Percentiles rank a stretch among this genome's conserved stretches.
phyloP scores from a whole-genome alignment of 2,888 invertebrate genomes.

The Epsilonema sp. region DNA sequence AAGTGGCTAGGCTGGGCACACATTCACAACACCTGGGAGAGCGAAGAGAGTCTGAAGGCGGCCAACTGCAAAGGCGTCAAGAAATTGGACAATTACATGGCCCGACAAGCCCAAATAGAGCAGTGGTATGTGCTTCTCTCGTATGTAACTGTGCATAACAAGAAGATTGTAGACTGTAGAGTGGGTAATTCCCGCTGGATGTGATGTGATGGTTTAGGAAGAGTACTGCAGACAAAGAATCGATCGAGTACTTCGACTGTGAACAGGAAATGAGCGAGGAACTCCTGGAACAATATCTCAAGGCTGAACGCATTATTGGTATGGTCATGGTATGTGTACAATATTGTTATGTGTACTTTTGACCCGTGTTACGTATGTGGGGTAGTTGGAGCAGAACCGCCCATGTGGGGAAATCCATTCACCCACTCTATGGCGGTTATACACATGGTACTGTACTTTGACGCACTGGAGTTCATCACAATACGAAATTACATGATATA shows the following conservation, averaged over 20 bases:
- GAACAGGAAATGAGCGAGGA: constrained; percentile 79
- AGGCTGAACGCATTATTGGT: constrained; percentile 35
- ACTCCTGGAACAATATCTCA: constrained; percentile 66
- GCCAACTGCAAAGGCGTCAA: constrained; percentile 73
- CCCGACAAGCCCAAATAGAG: constrained; percentile 57
- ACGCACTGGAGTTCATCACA: too few relatives aligned
- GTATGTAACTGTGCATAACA: background rate
- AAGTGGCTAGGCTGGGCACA: constrained; percentile 98
- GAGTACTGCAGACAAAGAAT: constrained; percentile 70
- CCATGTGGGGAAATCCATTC: too few relatives aligned
- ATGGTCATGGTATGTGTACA: too few relatives aligned
- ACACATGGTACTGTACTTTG: too few relatives aligned
- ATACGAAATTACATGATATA: too few relatives aligned
- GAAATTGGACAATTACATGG: constrained; percentile 71
- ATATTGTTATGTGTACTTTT: background rate
- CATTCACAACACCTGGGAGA: constrained; percentile 98
- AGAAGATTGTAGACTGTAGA: background rate
- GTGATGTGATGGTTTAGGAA: too few relatives aligned
- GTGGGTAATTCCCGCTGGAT: constrained; percentile 10
- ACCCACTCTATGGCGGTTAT: too few relatives aligned
- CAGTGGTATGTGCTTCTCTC: constrained; percentile 43
- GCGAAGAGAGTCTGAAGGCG: constrained; percentile 55
- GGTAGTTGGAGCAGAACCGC: background rate
- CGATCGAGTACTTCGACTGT: constrained; percentile 88
- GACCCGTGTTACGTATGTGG: background rate